A percentile compares a stretch with the other conserved stretches of the same genome.
These are phyloP conservation scores for Cygnus atratus DNA, from an alignment of 2,113 vertebrate species.

Conservation along the genomic window DNA sequence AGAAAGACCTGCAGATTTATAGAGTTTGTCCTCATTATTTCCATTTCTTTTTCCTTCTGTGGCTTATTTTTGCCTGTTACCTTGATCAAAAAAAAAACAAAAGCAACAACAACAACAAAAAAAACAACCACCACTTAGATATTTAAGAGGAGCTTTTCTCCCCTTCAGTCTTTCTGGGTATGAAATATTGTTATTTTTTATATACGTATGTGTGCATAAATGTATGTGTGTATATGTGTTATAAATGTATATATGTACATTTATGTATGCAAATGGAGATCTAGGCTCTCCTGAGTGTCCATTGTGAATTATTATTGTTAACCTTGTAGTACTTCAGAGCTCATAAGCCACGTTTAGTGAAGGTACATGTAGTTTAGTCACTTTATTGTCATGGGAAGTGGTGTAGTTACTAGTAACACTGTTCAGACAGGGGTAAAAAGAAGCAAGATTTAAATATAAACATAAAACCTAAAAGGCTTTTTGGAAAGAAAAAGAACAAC, in stretches of 20 bases:
- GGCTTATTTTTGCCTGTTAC: neutral
- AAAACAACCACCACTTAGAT: neutral
- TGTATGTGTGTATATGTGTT: neutral
- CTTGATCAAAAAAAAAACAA: neutral
- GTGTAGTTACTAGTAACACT: neutral
- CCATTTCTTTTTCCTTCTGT: neutral
- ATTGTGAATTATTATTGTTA: neutral
- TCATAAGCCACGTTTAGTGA: neutral
- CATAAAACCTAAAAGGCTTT: neutral
- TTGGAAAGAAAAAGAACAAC: neutral
- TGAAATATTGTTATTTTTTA: neutral
- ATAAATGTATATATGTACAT: neutral
- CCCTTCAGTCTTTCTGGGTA: neutral
- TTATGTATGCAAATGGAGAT: neutral
- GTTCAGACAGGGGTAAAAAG: neutral
- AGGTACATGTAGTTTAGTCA: neutral
- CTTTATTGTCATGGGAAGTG: neutral
- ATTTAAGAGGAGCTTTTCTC: neutral
- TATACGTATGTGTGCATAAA: neutral
- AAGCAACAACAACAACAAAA: neutral
- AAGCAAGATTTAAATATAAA: neutral
- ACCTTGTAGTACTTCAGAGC: neutral
- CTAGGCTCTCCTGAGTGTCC: neutral
- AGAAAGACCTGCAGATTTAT: neutral
- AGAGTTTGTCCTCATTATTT: slow-evolving; percentile 3